Base-by-base conservation (phyloP, 1,140 invertebrate genomes). In the Chrysopa pallens region DNA sequence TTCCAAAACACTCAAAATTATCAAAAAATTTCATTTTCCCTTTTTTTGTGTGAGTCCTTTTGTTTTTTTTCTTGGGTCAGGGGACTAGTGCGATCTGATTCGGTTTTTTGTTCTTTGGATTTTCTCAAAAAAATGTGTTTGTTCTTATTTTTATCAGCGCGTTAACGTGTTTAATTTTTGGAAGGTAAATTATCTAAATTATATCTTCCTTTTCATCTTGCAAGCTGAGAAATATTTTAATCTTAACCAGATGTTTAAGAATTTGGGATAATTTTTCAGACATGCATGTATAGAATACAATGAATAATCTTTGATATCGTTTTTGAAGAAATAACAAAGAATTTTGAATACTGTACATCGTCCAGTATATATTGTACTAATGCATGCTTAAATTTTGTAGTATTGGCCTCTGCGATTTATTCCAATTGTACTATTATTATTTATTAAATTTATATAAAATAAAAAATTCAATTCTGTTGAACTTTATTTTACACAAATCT, bases 11-110 rank as follows among this genome's bases (percentile, higher is more conserved):
- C 17, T 3, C 17, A 23, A 23, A 23, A 23, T 31, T 41, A 41
- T 12, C 28, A 42, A 47, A 51, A 27, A 12, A 8, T 36, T 14
- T 31, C 42, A 31, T 11, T 28, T 27, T 31, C 15, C 29, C 31
- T 27, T 23, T 14, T 28, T 38, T 41, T 40, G 2, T 27, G 39
- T 6, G 27, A 40, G 15, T 12, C 23, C 6, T 28, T 40, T 40
- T 9, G 11, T 11, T 40, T 17, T 23, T 17, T 9, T 27, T 23
- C 11, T 8, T 27, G 2, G 5, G 11, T 15, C 4, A 27, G 8
- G 12, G 7, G 5, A 28, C 27, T 8, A 8, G 23, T 40, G 27
- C 6, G 39, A 8, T 8, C 6, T 29, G 13, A 33, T n/a, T 42
- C 11, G 33, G 12, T n/a, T 8, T 15, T 8, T 35, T 23, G 12